phyloP scores from a whole-genome alignment of 2,888 invertebrate genomes.

The Meiosimyza platycephala region DNA sequence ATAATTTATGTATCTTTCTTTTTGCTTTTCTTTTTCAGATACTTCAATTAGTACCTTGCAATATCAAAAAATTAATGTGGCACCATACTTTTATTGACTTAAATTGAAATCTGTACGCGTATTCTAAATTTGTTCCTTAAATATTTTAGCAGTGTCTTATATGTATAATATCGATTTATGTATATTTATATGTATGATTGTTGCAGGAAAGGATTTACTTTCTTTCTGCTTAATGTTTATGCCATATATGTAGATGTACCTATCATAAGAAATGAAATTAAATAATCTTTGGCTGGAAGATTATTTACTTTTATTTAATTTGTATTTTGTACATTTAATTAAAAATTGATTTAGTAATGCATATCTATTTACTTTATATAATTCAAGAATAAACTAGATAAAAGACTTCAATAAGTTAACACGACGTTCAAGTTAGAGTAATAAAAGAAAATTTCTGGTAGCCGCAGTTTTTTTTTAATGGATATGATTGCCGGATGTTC shows the following conservation, averaged over 20 bases:
- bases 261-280: constrained; percentile 19
- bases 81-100: neutral
- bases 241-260: neutral
- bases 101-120: constrained; percentile 11
- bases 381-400: constrained; percentile 1
- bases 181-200: constrained; percentile 3
- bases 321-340: neutral
- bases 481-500: no score
- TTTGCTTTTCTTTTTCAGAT: neutral
- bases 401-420: neutral
- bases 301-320: constrained; percentile 21
- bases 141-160: constrained; percentile 26
- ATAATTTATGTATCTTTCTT: no score
- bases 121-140: constrained; percentile 20
- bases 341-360: neutral
- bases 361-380: neutral
- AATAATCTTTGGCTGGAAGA: constrained; percentile 40
- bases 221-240: neutral
- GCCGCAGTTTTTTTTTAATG: no score
- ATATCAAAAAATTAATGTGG: neutral
- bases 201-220: neutral
- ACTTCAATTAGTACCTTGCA: neutral
- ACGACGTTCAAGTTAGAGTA: no score
- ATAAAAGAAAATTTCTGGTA: no score
- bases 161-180: neutral